A percentile compares a stretch with the other conserved stretches of the same genome.
Evolutionary conservation across 1,140 invertebrate genomes (phyloP).

Genomic region (Drosophila azteca): DNA sequence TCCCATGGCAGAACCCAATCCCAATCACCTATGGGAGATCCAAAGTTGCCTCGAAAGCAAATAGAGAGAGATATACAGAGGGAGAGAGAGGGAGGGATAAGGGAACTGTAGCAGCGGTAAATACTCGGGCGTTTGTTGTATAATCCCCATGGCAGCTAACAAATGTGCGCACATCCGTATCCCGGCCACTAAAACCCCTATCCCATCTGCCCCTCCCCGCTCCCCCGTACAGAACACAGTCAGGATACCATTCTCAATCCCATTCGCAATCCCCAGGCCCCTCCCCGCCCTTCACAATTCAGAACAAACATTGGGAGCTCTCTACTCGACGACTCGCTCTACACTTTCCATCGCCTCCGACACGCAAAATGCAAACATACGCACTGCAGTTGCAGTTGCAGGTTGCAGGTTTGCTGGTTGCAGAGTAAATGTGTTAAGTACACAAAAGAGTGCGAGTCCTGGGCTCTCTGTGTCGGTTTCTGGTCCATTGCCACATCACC

Average conservation of each 20-base stretch:
- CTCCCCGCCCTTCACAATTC: conserved; percentile 25
- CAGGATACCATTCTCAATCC: neutral
- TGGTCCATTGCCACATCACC: conserved; percentile 69
- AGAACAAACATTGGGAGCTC: conserved; percentile 48
- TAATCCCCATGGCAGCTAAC: conserved; percentile 76
- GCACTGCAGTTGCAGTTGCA: conserved; percentile 61
- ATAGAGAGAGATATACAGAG: neutral
- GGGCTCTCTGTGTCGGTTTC: conserved; percentile 33
- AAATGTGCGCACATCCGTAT: conserved; percentile 76
- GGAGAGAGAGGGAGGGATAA: conserved; percentile 7
- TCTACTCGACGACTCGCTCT: conserved; percentile 21
- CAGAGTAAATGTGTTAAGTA: conserved; percentile 66
- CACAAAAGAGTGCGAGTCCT: conserved; percentile 25
- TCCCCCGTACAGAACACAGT: neutral
- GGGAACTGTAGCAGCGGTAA: conserved; percentile 42
- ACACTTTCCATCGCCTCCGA: conserved; percentile 44
- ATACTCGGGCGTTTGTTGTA: conserved; percentile 69
- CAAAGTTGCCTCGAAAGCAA: conserved; percentile 51
- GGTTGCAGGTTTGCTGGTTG: conserved; percentile 35
- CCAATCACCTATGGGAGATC: conserved; percentile 30
- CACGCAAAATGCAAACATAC: conserved; percentile 75
- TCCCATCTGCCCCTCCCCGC: neutral
- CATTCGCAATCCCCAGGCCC: conserved; percentile 14
- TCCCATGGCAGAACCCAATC: conserved; percentile 21
- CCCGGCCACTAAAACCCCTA: conserved; percentile 54